These are phyloP conservation scores for Acanthurus tractus DNA, from an alignment of 2,797 vertebrate species.

Conservation along the genomic window DNA sequence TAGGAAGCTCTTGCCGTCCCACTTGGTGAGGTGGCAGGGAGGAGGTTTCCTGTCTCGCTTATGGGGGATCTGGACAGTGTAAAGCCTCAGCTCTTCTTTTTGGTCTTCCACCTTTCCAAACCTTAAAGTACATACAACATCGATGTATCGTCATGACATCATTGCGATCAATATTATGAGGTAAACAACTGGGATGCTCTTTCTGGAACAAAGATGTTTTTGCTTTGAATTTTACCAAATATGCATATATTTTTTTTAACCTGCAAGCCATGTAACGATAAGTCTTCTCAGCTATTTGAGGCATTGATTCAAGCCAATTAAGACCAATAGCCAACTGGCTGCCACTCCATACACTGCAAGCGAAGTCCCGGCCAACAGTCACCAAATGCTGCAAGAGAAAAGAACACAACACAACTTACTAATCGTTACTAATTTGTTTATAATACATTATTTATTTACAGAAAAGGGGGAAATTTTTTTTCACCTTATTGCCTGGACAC, in stretches of 20 bases:
- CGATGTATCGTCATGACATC: background rate
- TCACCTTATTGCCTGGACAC: conserved; percentile 92
- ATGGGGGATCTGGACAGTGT: conserved; percentile 96
- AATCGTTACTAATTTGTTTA: background rate
- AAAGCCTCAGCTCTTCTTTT: conserved; percentile 88
- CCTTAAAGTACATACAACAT: conserved; percentile 73
- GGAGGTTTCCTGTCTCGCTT: conserved; percentile 92
- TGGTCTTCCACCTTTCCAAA: conserved; percentile 92
- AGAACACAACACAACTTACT: conserved; percentile 10
- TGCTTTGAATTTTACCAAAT: too few relatives aligned
- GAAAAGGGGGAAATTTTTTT: too few relatives aligned
- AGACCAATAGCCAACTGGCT: conserved; percentile 90
- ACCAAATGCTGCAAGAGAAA: conserved; percentile 87
- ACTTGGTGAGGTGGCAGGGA: conserved; percentile 95
- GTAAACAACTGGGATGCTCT: background rate
- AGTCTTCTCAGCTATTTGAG: conserved; percentile 86
- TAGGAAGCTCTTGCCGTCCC: conserved; percentile 92
- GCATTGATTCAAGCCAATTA: conserved; percentile 91
- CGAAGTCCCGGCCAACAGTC: conserved; percentile 91
- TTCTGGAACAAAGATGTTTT: background rate
- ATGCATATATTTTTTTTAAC: conserved; percentile 71
- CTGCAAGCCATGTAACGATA: conserved; percentile 95
- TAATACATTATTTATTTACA: background rate
- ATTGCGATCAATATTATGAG: background rate
- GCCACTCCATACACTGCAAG: conserved; percentile 93